phyloP scores from a whole-genome alignment of 2,113 vertebrate genomes.

The Ia io region DNA sequence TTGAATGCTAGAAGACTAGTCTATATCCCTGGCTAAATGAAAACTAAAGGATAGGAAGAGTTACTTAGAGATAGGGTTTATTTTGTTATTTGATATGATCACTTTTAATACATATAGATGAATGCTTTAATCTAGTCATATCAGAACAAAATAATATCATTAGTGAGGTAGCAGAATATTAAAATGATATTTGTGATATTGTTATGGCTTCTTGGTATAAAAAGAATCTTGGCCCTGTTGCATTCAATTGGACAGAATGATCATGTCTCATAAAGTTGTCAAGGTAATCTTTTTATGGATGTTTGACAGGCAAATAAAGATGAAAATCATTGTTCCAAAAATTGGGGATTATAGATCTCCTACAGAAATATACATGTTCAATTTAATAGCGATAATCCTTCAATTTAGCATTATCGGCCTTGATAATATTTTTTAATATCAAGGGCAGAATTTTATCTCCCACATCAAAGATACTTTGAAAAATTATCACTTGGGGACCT shows the following conservation, averaged over 20 bases:
- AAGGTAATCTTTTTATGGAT: slow-evolving; percentile 59
- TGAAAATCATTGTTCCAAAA: slow-evolving; percentile 63
- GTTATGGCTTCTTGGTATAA: not conserved
- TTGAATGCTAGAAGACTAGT: not conserved
- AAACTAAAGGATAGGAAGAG: not conserved
- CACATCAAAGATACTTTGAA: slow-evolving; percentile 55
- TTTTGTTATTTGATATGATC: slow-evolving; percentile 6
- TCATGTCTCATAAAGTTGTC: slow-evolving; percentile 38
- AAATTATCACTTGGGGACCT: slow-evolving; percentile 45
- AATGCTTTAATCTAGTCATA: slow-evolving; percentile 30
- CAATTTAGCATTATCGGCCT: slow-evolving; percentile 59
- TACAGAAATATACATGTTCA: slow-evolving; percentile 55
- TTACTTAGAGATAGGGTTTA: not conserved
- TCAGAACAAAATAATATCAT: slow-evolving; percentile 15
- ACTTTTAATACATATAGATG: slow-evolving; percentile 1
- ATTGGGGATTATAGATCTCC: slow-evolving; percentile 58
- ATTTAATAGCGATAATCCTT: slow-evolving; percentile 66
- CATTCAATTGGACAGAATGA: slow-evolving; percentile 20
- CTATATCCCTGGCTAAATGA: not conserved
- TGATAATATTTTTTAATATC: slow-evolving; percentile 69
- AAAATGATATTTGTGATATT: slow-evolving; percentile 27
- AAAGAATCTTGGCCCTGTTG: not conserved
- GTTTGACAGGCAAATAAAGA: slow-evolving; percentile 57
- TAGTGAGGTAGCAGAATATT: slow-evolving; percentile 18
- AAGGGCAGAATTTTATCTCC: slow-evolving; percentile 66